Base-by-base conservation (phyloP, 2,888 invertebrate genomes). In the Aphodius sticticus region DNA sequence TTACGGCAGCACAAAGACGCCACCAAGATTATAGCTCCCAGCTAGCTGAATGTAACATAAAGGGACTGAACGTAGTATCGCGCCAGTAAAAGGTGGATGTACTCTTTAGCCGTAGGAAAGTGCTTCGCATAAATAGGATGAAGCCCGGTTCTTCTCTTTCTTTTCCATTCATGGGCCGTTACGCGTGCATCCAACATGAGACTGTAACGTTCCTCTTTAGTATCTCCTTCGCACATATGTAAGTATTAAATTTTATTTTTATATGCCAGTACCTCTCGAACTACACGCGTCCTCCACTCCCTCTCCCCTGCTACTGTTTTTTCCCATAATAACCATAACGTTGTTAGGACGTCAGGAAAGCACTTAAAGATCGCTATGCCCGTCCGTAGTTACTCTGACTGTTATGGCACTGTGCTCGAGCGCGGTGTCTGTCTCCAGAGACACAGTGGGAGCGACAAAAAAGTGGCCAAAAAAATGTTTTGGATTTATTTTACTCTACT, bases 71-170 rank as follows among this genome's bases (percentile, higher is more conserved):
- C 53, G 12, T 53, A 7, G 9, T 53, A 53, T 53, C 7, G 53
- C 12, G 12, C 53, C 53, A 53, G 9, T 53, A 53, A 53, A 53
- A 53, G 53, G 53, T 53, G 53, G 7, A 53, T 53, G 53, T 53
- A 53, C 53, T 53, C 53, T 53, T 53, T 53, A 53, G 53, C 53
- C 53, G 6, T 53, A 53, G 53, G 53, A 53, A 53, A 53, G 53
- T 53, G 53, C 53, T 53, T 53, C 53, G 53, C 53, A 53, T 53
- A 53, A 53, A 53, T 53, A 53, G 53, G 53, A 53, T 53, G 53
- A 53, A 53, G 12, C 53, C 53, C 9, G 53, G 53, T 12, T 53
- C 12, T 53, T 53, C 6, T 5, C 4, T 53, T 53, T 53, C 53
- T 53, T 12, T 53, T 53, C 53, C 53, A 53, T 53, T 53, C 53